phyloP scores from a whole-genome alignment of 2,888 invertebrate species.

The Tenthredo scrophulariae region DNA sequence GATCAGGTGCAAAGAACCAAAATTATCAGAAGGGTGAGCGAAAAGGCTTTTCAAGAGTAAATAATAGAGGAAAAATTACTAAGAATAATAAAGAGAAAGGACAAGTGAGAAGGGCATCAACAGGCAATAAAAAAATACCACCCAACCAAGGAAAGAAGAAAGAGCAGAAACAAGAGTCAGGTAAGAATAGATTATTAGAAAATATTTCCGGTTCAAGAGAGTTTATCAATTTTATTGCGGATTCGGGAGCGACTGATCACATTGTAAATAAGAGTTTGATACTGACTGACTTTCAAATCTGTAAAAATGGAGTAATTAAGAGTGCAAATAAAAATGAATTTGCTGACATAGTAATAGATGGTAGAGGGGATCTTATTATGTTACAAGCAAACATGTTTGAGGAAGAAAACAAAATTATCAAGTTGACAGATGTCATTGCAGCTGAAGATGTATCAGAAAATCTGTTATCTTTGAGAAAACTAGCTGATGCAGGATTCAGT shows the following conservation, averaged over 20 bases:
- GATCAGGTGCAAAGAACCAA: not conserved
- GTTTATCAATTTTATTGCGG: slow-evolving; percentile 55
- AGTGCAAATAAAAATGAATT: slow-evolving; percentile 52
- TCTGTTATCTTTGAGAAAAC: slow-evolving; percentile 60
- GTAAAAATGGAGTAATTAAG: slow-evolving; percentile 46
- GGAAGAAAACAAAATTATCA: not conserved
- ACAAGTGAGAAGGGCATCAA: not conserved
- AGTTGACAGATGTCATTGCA: slow-evolving; percentile 59
- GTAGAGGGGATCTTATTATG: slow-evolving; percentile 9
- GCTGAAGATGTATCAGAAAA: slow-evolving; percentile 57
- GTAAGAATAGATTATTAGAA: not conserved
- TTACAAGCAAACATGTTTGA: not conserved
- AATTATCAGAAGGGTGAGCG: not conserved
- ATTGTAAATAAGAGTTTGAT: slow-evolving; percentile 55
- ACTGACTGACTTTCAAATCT: slow-evolving; percentile 46
- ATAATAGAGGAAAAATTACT: slow-evolving; percentile 1
- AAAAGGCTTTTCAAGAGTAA: not conserved
- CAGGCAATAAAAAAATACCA: not conserved
- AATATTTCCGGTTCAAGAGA: not conserved
- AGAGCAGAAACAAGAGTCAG: not conserved
- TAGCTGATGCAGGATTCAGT: slow-evolving; percentile 59
- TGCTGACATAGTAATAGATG: slow-evolving; percentile 50
- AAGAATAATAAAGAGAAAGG: not conserved
- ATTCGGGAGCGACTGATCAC: slow-evolving; percentile 57
- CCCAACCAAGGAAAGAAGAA: not conserved